These are phyloP conservation scores for Cynocephalus volans DNA, from an alignment of 2,113 vertebrate species.

Conservation along the genomic window DNA sequence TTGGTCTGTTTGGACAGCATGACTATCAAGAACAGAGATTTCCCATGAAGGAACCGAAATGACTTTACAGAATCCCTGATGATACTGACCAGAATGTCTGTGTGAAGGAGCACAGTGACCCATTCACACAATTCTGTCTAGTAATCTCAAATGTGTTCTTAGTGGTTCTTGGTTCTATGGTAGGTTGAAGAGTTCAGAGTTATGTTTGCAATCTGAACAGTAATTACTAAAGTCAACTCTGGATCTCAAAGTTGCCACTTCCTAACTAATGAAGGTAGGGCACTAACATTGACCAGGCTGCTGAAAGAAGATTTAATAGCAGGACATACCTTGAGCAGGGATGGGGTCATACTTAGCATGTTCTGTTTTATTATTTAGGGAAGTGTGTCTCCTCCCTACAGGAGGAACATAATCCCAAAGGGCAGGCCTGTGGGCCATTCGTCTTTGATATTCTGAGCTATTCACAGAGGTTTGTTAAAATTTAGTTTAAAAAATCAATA, in stretches of 20 bases:
- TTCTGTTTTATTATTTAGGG: background rate
- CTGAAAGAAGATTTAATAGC: conserved; percentile 6
- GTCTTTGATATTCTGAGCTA: conserved; percentile 29
- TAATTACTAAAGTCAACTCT: background rate
- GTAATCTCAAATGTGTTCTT: background rate
- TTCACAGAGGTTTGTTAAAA: background rate
- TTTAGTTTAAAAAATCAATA: background rate
- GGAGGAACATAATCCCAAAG: background rate
- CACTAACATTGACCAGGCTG: background rate
- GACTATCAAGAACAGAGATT: background rate
- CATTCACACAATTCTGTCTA: background rate
- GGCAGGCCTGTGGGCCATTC: background rate
- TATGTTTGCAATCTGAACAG: background rate
- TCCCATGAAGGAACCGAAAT: background rate
- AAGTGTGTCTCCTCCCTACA: background rate
- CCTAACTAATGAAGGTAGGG: background rate
- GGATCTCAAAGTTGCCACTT: background rate
- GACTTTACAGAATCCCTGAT: background rate
- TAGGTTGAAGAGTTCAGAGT: background rate
- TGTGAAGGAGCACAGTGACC: background rate
- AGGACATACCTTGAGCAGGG: background rate
- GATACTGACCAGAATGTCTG: background rate
- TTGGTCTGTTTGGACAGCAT: background rate
- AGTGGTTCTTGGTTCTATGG: background rate
- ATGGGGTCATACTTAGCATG: background rate